Base-by-base conservation (phyloP, 2,888 invertebrate genomes). In the Ophion costatus region DNA sequence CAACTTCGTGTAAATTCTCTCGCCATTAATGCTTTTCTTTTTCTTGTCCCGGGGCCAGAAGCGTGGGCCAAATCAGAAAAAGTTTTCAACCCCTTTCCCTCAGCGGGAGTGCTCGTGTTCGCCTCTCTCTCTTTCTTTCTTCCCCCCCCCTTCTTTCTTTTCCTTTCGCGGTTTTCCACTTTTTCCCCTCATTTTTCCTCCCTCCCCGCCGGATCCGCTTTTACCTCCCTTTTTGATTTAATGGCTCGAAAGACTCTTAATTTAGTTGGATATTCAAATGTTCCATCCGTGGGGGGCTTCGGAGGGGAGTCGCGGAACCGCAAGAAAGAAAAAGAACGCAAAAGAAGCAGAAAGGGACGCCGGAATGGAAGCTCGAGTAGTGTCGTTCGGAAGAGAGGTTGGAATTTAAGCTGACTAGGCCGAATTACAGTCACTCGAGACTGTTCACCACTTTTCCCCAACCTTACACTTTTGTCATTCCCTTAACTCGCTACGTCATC, bases 181-280 rank as follows among this genome's bases (percentile, higher is more conserved):
- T 42, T 80, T 66, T 42, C 38, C 9, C 69, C 22, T 64, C 57
- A 57, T 73, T 66, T 64, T 73, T 69, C 29, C 57, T 20, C 24
- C 51, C 59, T 63, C 24, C 56, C n/a, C 75, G 17, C 51, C 42
- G 24, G 51, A 11, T 51, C 59, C 75, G 42, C 42, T 73, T 61
- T 73, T 73, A 29, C 71, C 80, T 66, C 80, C 57, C 74, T 80
- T 73, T 78, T 82, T 73, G 86, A 89, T 87, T 90, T 90, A 90
- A 90, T 89, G 88, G 88, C 86, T 88, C 88, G 89, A 87, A 86
- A 89, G 87, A 78, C 86, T 86, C 87, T 89, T 89, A 90, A 90
- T 90, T 90, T 88, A 84, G 89, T 88, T 85, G 87, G 88, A 89
- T 89, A 90, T 90, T 90, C 89, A 89, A 90, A 88, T 90, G 86